Conservation (phyloP, 1,140 invertebrate species). For the Trichonephila clavipes region DNA sequence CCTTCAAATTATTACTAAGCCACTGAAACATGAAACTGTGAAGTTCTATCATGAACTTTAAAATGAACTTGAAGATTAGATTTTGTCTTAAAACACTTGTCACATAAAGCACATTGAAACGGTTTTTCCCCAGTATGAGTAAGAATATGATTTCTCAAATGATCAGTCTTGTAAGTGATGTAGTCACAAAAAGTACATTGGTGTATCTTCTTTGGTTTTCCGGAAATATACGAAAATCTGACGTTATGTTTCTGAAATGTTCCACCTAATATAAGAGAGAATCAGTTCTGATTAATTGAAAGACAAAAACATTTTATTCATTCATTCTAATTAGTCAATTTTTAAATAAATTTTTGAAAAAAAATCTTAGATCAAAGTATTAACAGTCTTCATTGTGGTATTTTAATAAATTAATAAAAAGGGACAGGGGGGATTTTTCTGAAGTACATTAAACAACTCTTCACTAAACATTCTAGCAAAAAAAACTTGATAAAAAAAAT, state of each 20-base stretch:
- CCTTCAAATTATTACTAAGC: too few relatives aligned
- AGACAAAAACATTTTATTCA: neutral
- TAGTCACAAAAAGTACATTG: conserved; percentile 19
- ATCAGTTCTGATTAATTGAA: too few relatives aligned
- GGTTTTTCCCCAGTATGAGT: conserved; percentile 81
- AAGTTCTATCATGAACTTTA: conserved; percentile 4
- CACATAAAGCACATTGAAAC: conserved; percentile 80
- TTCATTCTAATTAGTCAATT: neutral
- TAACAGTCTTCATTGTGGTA: too few relatives aligned
- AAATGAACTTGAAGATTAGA: conserved; percentile 94
- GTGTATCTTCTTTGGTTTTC: conserved; percentile 2
- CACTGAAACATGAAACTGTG: neutral
- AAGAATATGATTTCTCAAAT: conserved; percentile 81
- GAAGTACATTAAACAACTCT: too few relatives aligned
- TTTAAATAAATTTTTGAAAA: too few relatives aligned
- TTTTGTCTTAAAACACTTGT: conserved; percentile 80
- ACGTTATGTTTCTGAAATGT: neutral
- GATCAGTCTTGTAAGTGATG: conserved; percentile 78
- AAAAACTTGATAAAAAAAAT: too few relatives aligned
- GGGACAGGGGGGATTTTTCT: too few relatives aligned
- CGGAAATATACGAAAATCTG: neutral
- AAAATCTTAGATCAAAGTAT: neutral
- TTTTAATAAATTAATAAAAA: too few relatives aligned
- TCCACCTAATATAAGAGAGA: neutral
- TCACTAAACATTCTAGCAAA: too few relatives aligned